Evolutionary conservation across 2,113 vertebrate genomes (phyloP).

Genomic region (Toxotes chatareus): DNA sequence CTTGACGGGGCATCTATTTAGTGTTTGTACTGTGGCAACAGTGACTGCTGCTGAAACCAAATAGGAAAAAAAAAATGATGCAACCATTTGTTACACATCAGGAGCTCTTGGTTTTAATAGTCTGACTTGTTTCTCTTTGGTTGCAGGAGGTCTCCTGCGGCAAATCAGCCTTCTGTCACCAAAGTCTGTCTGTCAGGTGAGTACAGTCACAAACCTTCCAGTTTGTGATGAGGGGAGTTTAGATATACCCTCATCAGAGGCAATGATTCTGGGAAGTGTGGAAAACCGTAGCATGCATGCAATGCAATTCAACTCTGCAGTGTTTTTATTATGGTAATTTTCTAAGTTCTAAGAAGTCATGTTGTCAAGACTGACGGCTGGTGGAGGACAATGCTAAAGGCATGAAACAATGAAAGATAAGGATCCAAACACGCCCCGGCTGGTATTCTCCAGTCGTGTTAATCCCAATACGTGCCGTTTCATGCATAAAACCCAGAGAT

Average conservation of each 20-base stretch:
- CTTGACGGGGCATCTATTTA: constrained; percentile 12
- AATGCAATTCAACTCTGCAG: not conserved
- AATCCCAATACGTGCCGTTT: not conserved
- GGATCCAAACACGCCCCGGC: not conserved
- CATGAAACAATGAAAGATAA: not conserved
- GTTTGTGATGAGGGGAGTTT: not conserved
- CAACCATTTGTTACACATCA: constrained; percentile 3
- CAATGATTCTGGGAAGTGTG: constrained; percentile 2
- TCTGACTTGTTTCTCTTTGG: constrained; percentile 41
- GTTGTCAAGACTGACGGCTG: not conserved
- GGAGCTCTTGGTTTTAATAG: not conserved
- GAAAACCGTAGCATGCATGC: not conserved
- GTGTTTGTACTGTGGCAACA: constrained; percentile 32
- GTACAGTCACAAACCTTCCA: constrained; percentile 30
- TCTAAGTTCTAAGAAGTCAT: not conserved
- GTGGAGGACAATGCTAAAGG: not conserved
- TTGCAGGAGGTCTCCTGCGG: constrained; percentile 91
- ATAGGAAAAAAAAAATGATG: not conserved
- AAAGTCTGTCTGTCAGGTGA: constrained; percentile 93
- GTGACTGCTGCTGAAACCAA: constrained; percentile 10
- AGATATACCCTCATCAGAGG: not conserved
- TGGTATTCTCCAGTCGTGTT: not conserved
- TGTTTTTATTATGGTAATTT: not conserved
- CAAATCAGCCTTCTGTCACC: constrained; percentile 88
- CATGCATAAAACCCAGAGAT: not conserved